Evolutionary conservation across 1,140 invertebrate genomes (phyloP).

Genomic region (Colletes gigas): DNA sequence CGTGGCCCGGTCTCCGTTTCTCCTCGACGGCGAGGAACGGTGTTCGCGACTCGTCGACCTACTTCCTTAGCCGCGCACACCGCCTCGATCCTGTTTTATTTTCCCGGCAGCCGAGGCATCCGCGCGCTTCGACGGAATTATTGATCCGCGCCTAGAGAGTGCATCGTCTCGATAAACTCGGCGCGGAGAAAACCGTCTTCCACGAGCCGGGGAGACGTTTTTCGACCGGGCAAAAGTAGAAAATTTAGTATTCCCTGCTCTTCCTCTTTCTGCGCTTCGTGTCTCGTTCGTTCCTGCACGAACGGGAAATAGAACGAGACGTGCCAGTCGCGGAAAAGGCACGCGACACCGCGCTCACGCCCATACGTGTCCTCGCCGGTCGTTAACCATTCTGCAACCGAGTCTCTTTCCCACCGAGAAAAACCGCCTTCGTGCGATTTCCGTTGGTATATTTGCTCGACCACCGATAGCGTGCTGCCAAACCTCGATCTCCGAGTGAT

Average conservation of each 20-base stretch:
- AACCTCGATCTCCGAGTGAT: too few relatives aligned
- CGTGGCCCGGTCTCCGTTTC: neutral
- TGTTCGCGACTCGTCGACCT: slow-evolving; percentile 7
- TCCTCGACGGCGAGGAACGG: neutral
- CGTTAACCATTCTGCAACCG: too few relatives aligned
- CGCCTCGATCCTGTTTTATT: slow-evolving; percentile 4
- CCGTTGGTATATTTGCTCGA: too few relatives aligned
- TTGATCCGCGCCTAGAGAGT: neutral
- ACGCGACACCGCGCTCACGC: too few relatives aligned
- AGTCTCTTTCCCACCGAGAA: too few relatives aligned
- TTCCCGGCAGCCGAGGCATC: neutral
- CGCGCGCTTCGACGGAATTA: slow-evolving; percentile 1
- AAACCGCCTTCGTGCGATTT: too few relatives aligned
- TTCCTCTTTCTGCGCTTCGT: neutral
- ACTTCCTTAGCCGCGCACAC: neutral
- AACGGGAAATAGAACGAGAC: neutral
- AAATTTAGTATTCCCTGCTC: neutral
- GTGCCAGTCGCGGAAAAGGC: too few relatives aligned
- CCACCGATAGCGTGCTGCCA: too few relatives aligned
- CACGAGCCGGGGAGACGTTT: neutral
- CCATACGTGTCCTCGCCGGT: too few relatives aligned
- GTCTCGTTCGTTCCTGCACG: neutral
- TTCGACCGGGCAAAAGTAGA: neutral
- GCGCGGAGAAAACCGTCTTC: neutral
- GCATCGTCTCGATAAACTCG: neutral